These are phyloP conservation scores for Rhineura floridana DNA, from an alignment of 2,113 vertebrate species.

Conservation along the genomic window DNA sequence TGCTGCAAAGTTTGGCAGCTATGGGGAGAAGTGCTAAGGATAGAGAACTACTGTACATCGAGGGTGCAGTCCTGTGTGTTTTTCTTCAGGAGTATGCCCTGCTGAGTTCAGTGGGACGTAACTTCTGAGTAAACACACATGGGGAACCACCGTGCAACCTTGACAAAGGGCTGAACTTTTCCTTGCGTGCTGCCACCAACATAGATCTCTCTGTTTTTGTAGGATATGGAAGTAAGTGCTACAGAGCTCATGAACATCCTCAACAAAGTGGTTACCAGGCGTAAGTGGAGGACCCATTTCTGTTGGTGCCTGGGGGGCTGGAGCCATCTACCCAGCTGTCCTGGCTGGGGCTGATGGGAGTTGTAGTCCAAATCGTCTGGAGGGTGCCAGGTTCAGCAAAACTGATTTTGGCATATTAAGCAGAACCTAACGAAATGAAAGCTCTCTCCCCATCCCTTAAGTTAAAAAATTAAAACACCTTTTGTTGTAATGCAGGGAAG, in stretches of 20 bases:
- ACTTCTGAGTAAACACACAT: too few species aligned
- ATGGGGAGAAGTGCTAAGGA: not conserved
- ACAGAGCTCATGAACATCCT: conserved; percentile 89
- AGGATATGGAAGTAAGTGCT: conserved; percentile 94
- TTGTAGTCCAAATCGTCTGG: not conserved
- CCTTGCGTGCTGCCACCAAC: fast-evolving
- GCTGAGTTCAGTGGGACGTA: too few species aligned
- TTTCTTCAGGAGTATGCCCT: not conserved
- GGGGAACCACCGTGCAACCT: too few species aligned
- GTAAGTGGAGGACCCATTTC: conserved; percentile 71
- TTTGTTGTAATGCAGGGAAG: too few species aligned
- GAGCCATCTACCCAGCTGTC: too few species aligned
- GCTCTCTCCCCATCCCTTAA: too few species aligned
- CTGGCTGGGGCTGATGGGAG: not conserved
- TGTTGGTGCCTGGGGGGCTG: too few species aligned
- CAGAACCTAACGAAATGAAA: too few species aligned
- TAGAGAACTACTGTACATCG: not conserved
- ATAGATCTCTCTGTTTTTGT: not conserved
- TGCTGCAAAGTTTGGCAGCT: not conserved
- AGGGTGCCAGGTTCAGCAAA: too few species aligned
- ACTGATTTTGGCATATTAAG: too few species aligned
- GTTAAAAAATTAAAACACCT: too few species aligned
- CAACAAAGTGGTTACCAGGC: conserved; percentile 86
- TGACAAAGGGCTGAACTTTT: too few species aligned
- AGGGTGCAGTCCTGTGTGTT: not conserved